These are phyloP conservation scores for Conus ventricosus DNA, from an alignment of 1,140 invertebrate genomes.

Conservation along the genomic window DNA sequence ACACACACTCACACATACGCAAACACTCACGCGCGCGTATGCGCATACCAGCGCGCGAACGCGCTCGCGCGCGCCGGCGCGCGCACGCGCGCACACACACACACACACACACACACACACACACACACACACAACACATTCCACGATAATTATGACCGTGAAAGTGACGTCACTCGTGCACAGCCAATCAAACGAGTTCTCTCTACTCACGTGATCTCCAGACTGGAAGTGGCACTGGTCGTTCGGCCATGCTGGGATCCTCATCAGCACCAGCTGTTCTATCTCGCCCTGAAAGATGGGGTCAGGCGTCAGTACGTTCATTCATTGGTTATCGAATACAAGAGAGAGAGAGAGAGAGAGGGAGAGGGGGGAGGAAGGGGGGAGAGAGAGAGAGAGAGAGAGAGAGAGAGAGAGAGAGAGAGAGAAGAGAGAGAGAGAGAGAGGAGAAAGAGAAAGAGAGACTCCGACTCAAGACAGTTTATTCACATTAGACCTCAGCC, in stretches of 20 bases:
- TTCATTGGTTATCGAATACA: too few species aligned
- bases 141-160: too few species aligned
- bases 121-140: too few species aligned
- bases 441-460: too few species aligned
- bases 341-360: too few species aligned
- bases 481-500: too few species aligned
- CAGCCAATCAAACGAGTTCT: not conserved
- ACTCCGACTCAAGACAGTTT: too few species aligned
- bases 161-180: not conserved
- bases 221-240: conserved; percentile 59
- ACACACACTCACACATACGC: not conserved
- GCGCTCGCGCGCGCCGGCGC: not conserved
- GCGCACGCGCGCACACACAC: not conserved
- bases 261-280: conserved; percentile 62
- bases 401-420: too few species aligned
- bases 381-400: too few species aligned
- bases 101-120: not conserved
- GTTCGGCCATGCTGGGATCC: conserved; percentile 53
- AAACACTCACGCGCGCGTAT: not conserved
- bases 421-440: too few species aligned
- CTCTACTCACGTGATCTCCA: conserved; percentile 34
- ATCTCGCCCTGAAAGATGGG: conserved; percentile 57
- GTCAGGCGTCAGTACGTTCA: too few species aligned
- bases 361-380: too few species aligned
- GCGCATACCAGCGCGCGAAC: not conserved